Evolutionary conservation across 2,113 vertebrate species (phyloP), one percentile per base, ranked within the genome.

Genomic region (Nothobranchius kuhntae): DNA sequence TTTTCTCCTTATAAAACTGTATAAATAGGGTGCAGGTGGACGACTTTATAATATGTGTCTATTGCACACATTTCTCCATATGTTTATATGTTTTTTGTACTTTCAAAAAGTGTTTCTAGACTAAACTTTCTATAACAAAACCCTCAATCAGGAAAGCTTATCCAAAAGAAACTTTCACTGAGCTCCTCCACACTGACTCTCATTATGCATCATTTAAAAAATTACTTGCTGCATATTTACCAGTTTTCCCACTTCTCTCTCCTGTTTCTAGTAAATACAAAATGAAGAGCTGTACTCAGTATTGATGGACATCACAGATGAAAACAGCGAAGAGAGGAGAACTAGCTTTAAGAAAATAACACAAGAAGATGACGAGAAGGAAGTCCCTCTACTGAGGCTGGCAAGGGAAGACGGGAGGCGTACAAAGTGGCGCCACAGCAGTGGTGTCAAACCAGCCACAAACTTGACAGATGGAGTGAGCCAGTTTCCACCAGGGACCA

Each of bases 221-320:
- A 51, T 78, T 17, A 46, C 65, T 44, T 83, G 12, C 76, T 71
- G 76, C 62, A 52, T 82, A 84, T 71, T 90, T 70, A 89, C 84
- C 77, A 52, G 52, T 83, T 68, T 88, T 68, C 78, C 65, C 54
- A 3, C 85, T 78, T 90, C 11, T 89, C 77, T 89, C 75, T 68
- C 80, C 80, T 81, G 71, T 90, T 87, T 90, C 68, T 83, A 93
- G 92, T 93, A 92, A 92, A 91, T 90, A 90, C 79, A 76, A 85
- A 88, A 81, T 74, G 89, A 87, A 83, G 82, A 89, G 84, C 86
- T 86, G 86, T 80, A 85, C 86, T 89, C 86, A 81, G 77, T 85
- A 90, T 86, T 82, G 86, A 89, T 85, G 88, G 83, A 90, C 83
- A 87, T 89, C 83, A 89, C 84, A 86, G 83, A 88, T 86, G 81